A percentile compares a stretch with the other conserved stretches of the same genome.
phyloP scores from a whole-genome alignment of 2,888 invertebrate species.

The Lamproptera curius region DNA sequence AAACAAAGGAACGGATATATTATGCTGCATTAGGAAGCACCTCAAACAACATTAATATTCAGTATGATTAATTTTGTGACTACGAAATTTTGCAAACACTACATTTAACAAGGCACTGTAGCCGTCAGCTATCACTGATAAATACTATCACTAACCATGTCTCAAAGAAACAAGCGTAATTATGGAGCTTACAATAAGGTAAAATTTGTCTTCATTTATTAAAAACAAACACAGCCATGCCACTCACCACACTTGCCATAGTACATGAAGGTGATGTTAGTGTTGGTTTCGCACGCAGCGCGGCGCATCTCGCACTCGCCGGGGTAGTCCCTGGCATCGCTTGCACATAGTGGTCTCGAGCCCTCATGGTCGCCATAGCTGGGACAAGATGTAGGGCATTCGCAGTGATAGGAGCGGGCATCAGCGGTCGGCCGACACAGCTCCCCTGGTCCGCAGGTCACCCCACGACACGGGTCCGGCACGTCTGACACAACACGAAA shows the following conservation, averaged over 20 bases:
- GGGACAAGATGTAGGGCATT: slow-evolving; percentile 88
- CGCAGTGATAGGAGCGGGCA: slow-evolving; percentile 85
- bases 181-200: too few relatives aligned
- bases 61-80: too few relatives aligned
- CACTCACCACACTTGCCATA: slow-evolving; percentile 92
- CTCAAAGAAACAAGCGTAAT: too few relatives aligned
- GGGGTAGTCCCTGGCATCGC: slow-evolving; percentile 90
- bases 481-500: slow-evolving; percentile 53
- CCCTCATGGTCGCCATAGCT: slow-evolving; percentile 90
- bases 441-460: slow-evolving; percentile 89
- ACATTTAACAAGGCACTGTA: too few relatives aligned
- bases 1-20: too few relatives aligned
- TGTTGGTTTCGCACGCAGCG: slow-evolving; percentile 85
- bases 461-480: slow-evolving; percentile 86
- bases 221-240: too few relatives aligned
- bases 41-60: too few relatives aligned
- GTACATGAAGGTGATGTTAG: slow-evolving; percentile 89
- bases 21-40: too few relatives aligned
- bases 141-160: too few relatives aligned
- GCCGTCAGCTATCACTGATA: too few relatives aligned
- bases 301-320: slow-evolving; percentile 91
- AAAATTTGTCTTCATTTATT: too few relatives aligned
- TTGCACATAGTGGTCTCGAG: slow-evolving; percentile 88
- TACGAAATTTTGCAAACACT: too few relatives aligned
- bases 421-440: slow-evolving; percentile 83